These are phyloP conservation scores for Todus mexicanus DNA, from an alignment of 2,797 vertebrate species.

Conservation along the genomic window DNA sequence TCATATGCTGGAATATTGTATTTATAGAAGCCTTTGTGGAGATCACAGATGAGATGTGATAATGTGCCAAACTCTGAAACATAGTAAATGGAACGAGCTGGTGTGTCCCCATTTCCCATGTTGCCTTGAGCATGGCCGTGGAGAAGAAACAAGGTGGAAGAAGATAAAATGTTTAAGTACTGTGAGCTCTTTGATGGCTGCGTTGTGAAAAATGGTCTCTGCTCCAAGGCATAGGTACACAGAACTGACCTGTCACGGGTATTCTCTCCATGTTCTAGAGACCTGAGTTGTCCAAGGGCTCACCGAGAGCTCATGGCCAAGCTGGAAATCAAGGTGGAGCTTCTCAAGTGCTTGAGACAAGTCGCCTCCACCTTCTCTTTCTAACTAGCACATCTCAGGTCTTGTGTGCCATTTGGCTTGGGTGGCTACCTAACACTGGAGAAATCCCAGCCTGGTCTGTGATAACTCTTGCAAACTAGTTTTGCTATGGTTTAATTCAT, in stretches of 20 bases:
- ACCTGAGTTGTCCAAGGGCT: not conserved
- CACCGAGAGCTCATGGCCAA: not conserved
- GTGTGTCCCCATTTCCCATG: not conserved
- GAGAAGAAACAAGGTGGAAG: not conserved
- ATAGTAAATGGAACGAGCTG: not conserved
- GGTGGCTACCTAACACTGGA: fast-evolving
- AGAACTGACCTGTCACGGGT: not conserved
- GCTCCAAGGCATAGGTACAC: not conserved
- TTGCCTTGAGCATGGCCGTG: not conserved
- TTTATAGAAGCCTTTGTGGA: not conserved
- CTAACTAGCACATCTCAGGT: not conserved
- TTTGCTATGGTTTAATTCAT: not conserved
- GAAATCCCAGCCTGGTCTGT: not conserved
- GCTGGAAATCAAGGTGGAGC: not conserved
- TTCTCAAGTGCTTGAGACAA: not conserved
- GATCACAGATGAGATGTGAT: not conserved
- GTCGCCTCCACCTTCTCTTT: not conserved
- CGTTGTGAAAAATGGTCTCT: not conserved
- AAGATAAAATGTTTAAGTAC: not conserved
- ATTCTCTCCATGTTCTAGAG: not conserved
- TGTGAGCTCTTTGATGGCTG: not conserved
- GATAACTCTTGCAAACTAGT: not conserved
- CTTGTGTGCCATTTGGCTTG: not conserved
- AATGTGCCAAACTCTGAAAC: not conserved
- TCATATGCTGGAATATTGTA: not conserved